These are phyloP conservation scores for Drosophila percnosoma DNA, from an alignment of 2,888 invertebrate species.

Conservation along the genomic window DNA sequence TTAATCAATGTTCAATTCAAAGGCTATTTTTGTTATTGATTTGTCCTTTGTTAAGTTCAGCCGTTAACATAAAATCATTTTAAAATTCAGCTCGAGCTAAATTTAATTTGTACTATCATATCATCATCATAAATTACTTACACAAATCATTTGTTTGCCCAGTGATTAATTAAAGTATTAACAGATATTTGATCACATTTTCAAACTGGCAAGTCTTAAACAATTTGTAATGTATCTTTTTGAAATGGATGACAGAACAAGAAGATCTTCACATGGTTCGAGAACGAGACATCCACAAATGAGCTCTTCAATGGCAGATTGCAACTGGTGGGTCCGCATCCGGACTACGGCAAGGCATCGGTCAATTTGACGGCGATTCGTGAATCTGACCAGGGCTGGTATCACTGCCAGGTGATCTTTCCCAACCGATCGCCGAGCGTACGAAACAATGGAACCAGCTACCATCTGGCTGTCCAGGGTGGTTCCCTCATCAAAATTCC, in stretches of 20 bases:
- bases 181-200: not conserved
- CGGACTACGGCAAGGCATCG: slow-evolving; percentile 87
- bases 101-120: slow-evolving; percentile 26
- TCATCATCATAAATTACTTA: slow-evolving; percentile 4
- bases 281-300: slow-evolving; percentile 88
- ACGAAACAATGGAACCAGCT: slow-evolving; percentile 95
- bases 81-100: not conserved
- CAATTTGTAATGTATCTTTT: not conserved
- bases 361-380: slow-evolving; percentile 94
- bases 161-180: not conserved
- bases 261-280: slow-evolving; percentile 93
- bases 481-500: slow-evolving; percentile 94
- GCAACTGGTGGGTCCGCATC: slow-evolving; percentile 87
- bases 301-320: slow-evolving; percentile 91
- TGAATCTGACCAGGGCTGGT: slow-evolving; percentile 96
- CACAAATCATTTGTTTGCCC: not conserved
- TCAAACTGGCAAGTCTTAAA: not conserved
- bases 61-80: not conserved
- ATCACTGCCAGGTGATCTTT: slow-evolving; percentile 94
- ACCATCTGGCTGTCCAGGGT: slow-evolving; percentile 94
- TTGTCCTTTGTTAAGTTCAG: too few relatives aligned
- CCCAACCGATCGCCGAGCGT: slow-evolving; percentile 94
- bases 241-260: slow-evolving; percentile 87
- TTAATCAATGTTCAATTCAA: not conserved
- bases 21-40: not conserved